phyloP scores from a whole-genome alignment of 30 jellyfish, hydroid and myxozoan species.

The Sanderia malayensis region DNA sequence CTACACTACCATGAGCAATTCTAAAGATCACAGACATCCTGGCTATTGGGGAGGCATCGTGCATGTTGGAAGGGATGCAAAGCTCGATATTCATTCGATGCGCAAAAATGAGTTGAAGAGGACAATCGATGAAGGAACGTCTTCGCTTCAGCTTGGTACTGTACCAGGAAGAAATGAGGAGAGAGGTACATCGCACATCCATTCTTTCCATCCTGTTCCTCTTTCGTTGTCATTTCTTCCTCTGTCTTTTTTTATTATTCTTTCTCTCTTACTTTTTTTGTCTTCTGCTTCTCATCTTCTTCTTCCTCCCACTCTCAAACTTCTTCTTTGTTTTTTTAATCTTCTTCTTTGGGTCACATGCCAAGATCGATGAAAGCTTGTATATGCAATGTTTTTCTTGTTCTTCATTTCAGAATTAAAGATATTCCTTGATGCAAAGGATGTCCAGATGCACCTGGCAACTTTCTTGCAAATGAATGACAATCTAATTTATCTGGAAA shows the following conservation, averaged over 20 bases:
- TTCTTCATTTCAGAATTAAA: conserved; percentile 25
- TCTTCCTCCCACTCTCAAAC: background rate
- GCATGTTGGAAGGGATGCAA: conserved; percentile 38
- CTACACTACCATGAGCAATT: conserved; percentile 40
- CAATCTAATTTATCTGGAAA: conserved; percentile 15
- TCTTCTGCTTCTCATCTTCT: background rate
- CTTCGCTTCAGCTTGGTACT: too few species aligned
- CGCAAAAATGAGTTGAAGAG: conserved; percentile 34
- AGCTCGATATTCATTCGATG: conserved; percentile 19
- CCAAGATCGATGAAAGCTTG: background rate
- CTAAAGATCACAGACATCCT: conserved; percentile 50
- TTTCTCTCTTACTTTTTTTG: background rate
- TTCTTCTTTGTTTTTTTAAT: background rate
- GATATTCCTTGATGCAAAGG: conserved; percentile 10
- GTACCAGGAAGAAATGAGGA: too few species aligned
- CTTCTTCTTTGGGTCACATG: background rate
- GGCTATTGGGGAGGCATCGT: conserved; percentile 76
- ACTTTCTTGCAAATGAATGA: conserved; percentile 19
- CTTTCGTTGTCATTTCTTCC: too few species aligned
- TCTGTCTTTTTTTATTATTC: background rate
- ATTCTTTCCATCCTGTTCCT: too few species aligned
- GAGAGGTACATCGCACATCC: too few species aligned
- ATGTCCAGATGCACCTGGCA: conserved; percentile 20
- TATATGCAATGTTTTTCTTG: background rate
- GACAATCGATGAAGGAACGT: conserved; percentile 20